These are phyloP conservation scores for Oreotrochilus melanogaster DNA, from an alignment of 2,113 vertebrate genomes.

Conservation along the genomic window DNA sequence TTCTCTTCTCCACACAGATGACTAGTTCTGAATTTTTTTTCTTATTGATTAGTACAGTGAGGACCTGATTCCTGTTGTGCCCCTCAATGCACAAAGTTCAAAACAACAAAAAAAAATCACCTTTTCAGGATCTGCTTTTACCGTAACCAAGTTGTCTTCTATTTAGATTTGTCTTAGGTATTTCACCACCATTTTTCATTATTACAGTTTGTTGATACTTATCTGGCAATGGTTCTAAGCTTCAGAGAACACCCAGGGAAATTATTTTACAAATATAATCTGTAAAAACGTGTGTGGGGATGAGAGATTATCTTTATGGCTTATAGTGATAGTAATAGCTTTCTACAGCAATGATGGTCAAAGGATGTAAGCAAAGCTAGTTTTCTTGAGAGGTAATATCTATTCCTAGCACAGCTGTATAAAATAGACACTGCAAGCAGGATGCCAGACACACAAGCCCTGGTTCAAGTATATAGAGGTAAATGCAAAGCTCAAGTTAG, in stretches of 20 bases:
- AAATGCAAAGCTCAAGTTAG: fast-evolving
- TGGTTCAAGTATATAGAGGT: fast-evolving
- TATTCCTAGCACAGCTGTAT: background rate
- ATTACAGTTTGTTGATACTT: background rate
- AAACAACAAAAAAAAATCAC: background rate
- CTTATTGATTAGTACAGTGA: background rate
- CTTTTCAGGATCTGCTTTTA: background rate
- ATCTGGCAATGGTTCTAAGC: background rate
- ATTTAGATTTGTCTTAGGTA: background rate
- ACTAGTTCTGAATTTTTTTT: background rate
- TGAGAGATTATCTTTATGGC: background rate
- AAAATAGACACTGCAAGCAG: background rate
- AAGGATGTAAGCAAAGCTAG: background rate
- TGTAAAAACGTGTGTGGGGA: fast-evolving
- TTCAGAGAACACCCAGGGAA: background rate
- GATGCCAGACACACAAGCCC: background rate
- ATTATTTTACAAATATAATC: background rate
- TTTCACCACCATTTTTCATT: background rate
- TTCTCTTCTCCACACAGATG: background rate
- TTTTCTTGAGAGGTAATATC: background rate
- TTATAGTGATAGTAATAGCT: background rate
- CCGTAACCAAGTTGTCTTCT: background rate
- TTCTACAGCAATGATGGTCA: background rate
- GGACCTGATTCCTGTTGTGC: background rate
- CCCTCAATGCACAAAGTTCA: background rate